A percentile compares a stretch with the other conserved stretches of the same genome.
Evolutionary conservation across 2,888 invertebrate species (phyloP).

Genomic region (Deilephila elpenor): DNA sequence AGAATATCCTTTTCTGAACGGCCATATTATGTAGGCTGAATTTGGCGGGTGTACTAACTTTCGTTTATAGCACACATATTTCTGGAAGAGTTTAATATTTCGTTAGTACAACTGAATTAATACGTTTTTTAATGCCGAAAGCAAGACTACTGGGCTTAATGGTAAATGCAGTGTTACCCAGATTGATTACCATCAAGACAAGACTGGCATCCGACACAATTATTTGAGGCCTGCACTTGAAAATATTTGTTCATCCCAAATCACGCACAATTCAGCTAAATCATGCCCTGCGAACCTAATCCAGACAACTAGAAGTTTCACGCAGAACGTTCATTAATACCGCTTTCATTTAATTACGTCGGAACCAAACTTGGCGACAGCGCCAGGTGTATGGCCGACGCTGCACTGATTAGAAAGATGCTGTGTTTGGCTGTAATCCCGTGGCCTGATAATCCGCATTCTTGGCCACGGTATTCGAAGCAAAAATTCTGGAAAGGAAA

Average conservation of each 20-base stretch:
- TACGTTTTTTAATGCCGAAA: too few species aligned
- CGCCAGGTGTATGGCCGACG: conserved; percentile 53
- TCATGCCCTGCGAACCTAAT: conserved; percentile 33
- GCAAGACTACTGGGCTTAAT: too few species aligned
- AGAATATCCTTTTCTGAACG: too few species aligned
- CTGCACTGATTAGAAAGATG: conserved; percentile 54
- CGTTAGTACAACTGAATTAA: too few species aligned
- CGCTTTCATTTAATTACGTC: conserved; percentile 42
- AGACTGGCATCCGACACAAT: too few species aligned
- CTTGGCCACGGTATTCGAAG: conserved; percentile 73
- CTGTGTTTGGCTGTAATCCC: conserved; percentile 49
- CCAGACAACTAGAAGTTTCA: conserved; percentile 22
- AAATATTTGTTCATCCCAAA: background rate
- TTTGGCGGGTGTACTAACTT: too few species aligned
- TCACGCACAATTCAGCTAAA: too few species aligned
- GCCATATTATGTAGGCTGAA: too few species aligned
- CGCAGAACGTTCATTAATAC: conserved; percentile 30
- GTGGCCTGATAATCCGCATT: conserved; percentile 62
- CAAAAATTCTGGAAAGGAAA: conserved; percentile 75
- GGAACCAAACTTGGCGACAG: conserved; percentile 43
- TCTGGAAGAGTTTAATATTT: too few species aligned
- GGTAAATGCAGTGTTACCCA: too few species aligned
- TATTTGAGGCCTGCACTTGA: background rate
- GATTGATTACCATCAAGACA: too few species aligned
- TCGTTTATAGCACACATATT: too few species aligned